A percentile compares a stretch with the other conserved stretches of the same genome.
Conservation (phyloP, 2,888 invertebrate genomes). For the Harpagoxenus sublaevis region DNA sequence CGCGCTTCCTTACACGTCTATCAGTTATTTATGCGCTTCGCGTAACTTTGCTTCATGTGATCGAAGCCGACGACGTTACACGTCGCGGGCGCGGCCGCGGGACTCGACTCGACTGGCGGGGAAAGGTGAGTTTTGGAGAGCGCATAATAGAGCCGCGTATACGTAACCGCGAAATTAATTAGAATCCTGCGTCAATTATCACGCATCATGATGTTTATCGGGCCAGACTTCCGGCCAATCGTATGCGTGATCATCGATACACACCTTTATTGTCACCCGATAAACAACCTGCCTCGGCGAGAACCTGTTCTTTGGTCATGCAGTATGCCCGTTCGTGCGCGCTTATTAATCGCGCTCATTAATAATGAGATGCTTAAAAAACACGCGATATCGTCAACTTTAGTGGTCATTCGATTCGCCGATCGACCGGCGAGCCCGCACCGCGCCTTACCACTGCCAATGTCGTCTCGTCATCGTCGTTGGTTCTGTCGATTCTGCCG, state of each 20-base stretch:
- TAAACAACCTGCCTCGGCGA: conserved; percentile 29
- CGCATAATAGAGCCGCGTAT: too few relatives aligned
- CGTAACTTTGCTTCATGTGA: background rate
- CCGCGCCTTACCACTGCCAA: background rate
- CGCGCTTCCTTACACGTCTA: background rate
- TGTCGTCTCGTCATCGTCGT: background rate
- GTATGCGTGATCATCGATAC: conserved; percentile 32
- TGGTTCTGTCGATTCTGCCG: background rate
- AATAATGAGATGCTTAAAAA: background rate
- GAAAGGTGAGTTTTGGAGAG: conserved; percentile 20
- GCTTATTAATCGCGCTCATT: conserved; percentile 22
- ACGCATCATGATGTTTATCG: background rate
- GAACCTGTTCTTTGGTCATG: conserved; percentile 63
- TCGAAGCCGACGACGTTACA: conserved; percentile 1
- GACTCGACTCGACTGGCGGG: background rate
- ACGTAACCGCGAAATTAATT: background rate
- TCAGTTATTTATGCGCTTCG: background rate
- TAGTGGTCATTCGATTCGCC: background rate
- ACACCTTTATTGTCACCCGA: conserved; percentile 60
- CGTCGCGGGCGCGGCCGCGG: background rate
- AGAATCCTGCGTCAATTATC: conserved; percentile 26
- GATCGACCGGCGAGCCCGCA: background rate
- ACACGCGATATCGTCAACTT: background rate
- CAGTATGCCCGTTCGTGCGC: background rate
- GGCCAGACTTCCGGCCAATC: conserved; percentile 58